Conservation (phyloP, 2,888 invertebrate genomes). For the Crocallis elinguaria region DNA sequence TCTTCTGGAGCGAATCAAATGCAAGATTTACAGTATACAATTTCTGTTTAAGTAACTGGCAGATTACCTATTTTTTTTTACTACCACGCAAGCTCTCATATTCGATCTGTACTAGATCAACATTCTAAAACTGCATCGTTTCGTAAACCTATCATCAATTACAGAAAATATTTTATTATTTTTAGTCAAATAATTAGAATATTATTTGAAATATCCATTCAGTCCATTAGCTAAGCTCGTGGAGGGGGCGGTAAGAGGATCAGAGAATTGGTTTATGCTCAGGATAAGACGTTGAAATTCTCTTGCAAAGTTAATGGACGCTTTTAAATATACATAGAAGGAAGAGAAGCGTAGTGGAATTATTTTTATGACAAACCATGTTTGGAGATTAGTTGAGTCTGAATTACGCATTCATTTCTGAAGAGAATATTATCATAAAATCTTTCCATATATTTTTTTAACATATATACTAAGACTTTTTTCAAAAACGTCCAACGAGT, state of each 20-base stretch:
- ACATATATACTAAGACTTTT: too few species aligned
- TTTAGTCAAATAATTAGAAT: slow-evolving; percentile 1
- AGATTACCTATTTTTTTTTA: too few species aligned
- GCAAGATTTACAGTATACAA: too few species aligned
- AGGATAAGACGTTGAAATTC: slow-evolving; percentile 60
- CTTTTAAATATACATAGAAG: slow-evolving; percentile 30
- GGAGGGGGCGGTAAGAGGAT: slow-evolving; percentile 61
- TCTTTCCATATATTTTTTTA: too few species aligned
- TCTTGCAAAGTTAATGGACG: slow-evolving; percentile 54
- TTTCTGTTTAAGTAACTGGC: too few species aligned
- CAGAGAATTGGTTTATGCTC: slow-evolving; percentile 63
- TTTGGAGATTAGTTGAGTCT: neutral
- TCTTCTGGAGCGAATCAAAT: too few species aligned
- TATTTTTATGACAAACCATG: slow-evolving; percentile 2
- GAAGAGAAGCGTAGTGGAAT: slow-evolving; percentile 1
- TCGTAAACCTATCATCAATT: neutral
- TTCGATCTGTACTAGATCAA: too few species aligned
- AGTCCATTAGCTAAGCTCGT: slow-evolving; percentile 66
- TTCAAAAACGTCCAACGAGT: too few species aligned
- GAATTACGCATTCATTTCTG: neutral
- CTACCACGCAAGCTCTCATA: too few species aligned
- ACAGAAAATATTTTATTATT: neutral
- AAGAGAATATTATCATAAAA: too few species aligned
- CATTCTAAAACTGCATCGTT: neutral
- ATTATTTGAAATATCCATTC: slow-evolving; percentile 30